These are phyloP conservation scores for Arnoldichthys spilopterus DNA, from an alignment of 2,797 vertebrate genomes.

Conservation along the genomic window DNA sequence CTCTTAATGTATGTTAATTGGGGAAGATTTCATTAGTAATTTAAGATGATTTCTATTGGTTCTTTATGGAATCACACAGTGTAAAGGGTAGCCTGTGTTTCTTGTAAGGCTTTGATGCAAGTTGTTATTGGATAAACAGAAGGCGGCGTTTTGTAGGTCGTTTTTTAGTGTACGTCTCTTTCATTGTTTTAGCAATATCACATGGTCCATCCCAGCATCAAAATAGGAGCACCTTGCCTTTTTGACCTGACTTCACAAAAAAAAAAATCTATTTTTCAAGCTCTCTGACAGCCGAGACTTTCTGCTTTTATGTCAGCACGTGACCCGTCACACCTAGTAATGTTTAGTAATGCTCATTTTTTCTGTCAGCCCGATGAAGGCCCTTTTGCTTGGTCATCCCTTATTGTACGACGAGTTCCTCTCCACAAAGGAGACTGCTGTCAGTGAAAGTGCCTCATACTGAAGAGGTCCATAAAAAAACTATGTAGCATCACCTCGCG, in stretches of 20 bases:
- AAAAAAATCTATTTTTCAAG: background rate
- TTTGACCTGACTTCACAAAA: conserved; percentile 5
- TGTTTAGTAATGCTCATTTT: background rate
- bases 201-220: background rate
- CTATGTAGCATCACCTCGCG: conserved; percentile 13
- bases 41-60: too few species aligned
- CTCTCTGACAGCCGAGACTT: background rate
- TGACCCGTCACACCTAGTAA: background rate
- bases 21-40: too few species aligned
- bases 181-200: background rate
- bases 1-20: background rate
- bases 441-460: background rate
- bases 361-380: too few species aligned
- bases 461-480: background rate
- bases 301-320: background rate
- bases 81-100: background rate
- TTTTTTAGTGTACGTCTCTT: background rate
- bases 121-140: background rate
- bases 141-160: background rate
- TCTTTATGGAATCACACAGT: too few species aligned
- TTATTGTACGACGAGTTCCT: background rate
- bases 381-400: too few species aligned
- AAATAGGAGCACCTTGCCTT: background rate
- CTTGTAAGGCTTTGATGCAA: background rate
- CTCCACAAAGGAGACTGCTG: background rate